Evolutionary conservation across 1,140 invertebrate genomes (phyloP).

Genomic region (Brachionus asplanchnoidis): DNA sequence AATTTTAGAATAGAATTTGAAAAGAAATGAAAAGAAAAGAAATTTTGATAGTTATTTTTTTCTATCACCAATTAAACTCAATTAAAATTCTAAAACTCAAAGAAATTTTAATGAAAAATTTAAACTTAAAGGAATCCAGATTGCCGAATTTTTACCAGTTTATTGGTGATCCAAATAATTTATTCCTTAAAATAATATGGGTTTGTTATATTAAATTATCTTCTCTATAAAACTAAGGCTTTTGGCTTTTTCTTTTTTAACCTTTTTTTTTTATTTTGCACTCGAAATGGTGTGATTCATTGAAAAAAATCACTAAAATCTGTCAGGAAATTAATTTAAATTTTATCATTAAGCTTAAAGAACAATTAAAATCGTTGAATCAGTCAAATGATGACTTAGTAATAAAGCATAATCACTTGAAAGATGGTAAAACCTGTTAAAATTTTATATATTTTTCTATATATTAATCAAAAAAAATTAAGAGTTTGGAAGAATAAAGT

Average conservation of each 20-base stretch:
- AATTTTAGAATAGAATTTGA: too few species aligned
- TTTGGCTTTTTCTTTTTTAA: not conserved
- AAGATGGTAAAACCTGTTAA: not conserved
- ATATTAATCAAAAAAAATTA: not conserved
- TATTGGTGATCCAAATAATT: not conserved
- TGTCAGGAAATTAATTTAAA: not conserved
- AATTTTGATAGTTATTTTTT: too few species aligned
- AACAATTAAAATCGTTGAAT: not conserved
- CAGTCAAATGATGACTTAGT: not conserved
- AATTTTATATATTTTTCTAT: not conserved
- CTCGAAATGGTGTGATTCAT: not conserved
- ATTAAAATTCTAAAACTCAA: too few species aligned
- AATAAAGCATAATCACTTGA: slow-evolving; percentile 1
- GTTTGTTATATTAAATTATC: not conserved
- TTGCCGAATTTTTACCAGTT: not conserved
- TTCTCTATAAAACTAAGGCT: not conserved
- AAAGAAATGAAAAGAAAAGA: too few species aligned
- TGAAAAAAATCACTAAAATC: not conserved
- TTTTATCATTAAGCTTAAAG: not conserved
- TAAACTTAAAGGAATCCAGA: not conserved
- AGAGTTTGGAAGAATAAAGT: not conserved
- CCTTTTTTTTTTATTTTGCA: not conserved
- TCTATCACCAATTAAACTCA: too few species aligned
- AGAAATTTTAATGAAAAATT: too few species aligned
- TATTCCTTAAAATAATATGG: slow-evolving; percentile 1